phyloP scores from a whole-genome alignment of 1,140 invertebrate species.

The Thaumatotibia leucotreta region DNA sequence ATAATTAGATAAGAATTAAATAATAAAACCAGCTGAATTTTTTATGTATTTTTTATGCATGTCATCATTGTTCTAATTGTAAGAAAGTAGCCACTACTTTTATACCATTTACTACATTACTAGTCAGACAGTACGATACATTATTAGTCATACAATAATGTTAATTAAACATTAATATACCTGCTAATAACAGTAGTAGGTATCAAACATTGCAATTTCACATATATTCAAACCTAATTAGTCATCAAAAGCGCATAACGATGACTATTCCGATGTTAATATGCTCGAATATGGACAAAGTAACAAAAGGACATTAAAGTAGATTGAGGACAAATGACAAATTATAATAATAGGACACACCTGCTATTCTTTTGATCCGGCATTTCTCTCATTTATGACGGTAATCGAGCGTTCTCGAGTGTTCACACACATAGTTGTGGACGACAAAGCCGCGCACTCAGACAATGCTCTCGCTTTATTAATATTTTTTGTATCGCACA shows the following conservation, averaged over 20 bases:
- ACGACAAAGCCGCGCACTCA: conserved; percentile 58
- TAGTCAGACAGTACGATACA: no score
- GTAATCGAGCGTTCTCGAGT: conserved; percentile 67
- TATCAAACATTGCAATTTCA: conserved; percentile 12
- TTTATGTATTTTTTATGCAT: no score
- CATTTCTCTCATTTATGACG: conserved; percentile 75
- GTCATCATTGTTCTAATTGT: no score
- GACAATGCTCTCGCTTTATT: conserved; percentile 61
- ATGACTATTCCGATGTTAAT: conserved; percentile 35
- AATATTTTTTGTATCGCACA: conserved; percentile 69
- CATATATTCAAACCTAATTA: conserved; percentile 32
- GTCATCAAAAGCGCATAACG: conserved; percentile 28
- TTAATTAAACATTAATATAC: no score
- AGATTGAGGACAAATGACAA: conserved; percentile 63
- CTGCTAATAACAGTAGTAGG: neutral
- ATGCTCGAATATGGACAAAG: conserved; percentile 33
- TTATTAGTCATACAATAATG: no score
- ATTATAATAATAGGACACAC: conserved; percentile 73
- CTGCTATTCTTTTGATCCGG: conserved; percentile 74
- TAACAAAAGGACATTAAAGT: conserved; percentile 53
- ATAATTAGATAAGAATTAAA: no score
- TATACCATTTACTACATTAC: no score
- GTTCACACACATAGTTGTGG: conserved; percentile 65
- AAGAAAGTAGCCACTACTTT: no score
- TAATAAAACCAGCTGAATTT: no score